Base-by-base conservation (phyloP, 2,888 invertebrate species). In the Oxytorus armatus region DNA sequence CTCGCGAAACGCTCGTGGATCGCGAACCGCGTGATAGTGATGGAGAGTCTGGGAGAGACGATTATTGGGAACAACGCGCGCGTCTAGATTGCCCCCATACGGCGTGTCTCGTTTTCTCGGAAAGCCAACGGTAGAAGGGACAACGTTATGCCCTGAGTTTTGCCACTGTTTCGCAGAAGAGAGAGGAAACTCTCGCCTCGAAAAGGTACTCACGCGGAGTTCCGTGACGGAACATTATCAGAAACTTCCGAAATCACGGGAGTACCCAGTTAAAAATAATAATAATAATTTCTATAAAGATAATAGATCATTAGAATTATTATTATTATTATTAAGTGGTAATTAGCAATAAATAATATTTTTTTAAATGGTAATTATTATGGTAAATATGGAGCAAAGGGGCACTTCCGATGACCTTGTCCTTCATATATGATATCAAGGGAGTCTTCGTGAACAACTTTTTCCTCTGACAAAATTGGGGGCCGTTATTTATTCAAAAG, bases 21-120 rank as follows among this genome's bases (percentile, higher is more conserved):
- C 59, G 29, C 61, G 36, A 51, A 33, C 16, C 70, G 59, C 47
- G 57, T n/a, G 55, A 70, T 61, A 72, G 36, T 61, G 72, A 72
- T 29, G 39, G 61, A 72, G 73, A 63, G 39, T 63, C 73, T 29
- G 25, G n/a, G 53, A 42, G 51, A 53, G 21, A n/a, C 63, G 73
- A 73, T 63, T 73, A 73, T 73, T 61, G 49, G 18, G 63, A 63
- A 51, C 42, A 29, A 42, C 42, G 73, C 61, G 63, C 39, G 47
- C 51, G 18, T 44, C 61, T 36, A 33, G 14, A 44, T 25, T 55
- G 14, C 61, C 61, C 49, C 72, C 61, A 5, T 36, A 33, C 7
- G 0, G 29, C n/a, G 18, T 44, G 8, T 70, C 57, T 44, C 51
- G 8, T 53, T 39, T 73, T 73, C 39, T 57, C 33, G 55, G 69